Evolutionary conservation across 2,888 invertebrate species (phyloP).

Genomic region (Neoascia interrupta): DNA sequence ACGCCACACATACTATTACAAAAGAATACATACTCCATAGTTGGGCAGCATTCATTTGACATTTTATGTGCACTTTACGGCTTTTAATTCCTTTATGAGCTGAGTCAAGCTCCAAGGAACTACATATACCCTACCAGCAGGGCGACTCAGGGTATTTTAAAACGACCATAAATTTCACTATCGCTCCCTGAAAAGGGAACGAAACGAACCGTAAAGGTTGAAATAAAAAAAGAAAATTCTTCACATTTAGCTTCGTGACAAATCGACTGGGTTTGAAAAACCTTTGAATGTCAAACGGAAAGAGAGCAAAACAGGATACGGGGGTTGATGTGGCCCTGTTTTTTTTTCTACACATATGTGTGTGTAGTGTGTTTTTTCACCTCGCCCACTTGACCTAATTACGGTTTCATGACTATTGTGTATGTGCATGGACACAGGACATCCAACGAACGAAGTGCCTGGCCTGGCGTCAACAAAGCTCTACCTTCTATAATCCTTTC

Average conservation of each 20-base stretch:
- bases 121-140: conserved; percentile 8
- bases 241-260: conserved; percentile 56
- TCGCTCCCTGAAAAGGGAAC: conserved; percentile 30
- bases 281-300: conserved; percentile 51
- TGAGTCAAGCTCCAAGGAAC: conserved; percentile 1
- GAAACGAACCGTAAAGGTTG: background rate
- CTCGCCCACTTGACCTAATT: conserved; percentile 67
- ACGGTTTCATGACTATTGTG: conserved; percentile 39
- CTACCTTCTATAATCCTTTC: background rate
- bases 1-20: background rate
- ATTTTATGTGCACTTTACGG: conserved; percentile 66
- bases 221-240: conserved; percentile 30
- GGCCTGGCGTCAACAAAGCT: background rate
- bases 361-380: conserved; percentile 36
- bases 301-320: conserved; percentile 42
- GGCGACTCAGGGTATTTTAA: conserved; percentile 38
- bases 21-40: no score
- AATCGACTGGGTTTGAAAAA: conserved; percentile 23
- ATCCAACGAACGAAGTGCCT: no score
- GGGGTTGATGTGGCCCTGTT: conserved; percentile 31
- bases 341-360: background rate
- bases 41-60: conserved; percentile 50
- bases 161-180: conserved; percentile 54
- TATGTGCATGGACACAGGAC: no score
- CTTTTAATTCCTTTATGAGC: conserved; percentile 51